Evolutionary conservation across 2,888 invertebrate species (phyloP).

Genomic region (Lomographa bimaculata): DNA sequence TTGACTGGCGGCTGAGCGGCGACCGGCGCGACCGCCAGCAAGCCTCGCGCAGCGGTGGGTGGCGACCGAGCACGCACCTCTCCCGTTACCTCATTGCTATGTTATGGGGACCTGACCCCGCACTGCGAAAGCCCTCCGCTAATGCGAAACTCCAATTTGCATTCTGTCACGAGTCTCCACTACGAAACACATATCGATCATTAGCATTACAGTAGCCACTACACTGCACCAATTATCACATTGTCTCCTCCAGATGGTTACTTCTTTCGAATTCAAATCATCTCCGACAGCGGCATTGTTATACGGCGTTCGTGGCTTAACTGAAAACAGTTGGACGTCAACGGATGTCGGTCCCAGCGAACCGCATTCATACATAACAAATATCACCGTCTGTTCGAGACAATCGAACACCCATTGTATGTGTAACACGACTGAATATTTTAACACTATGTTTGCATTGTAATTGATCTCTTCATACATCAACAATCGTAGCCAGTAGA

Average conservation of each 20-base stretch:
- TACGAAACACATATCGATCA: slow-evolving; percentile 22
- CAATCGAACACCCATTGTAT: slow-evolving; percentile 60
- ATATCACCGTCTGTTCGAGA: slow-evolving; percentile 56
- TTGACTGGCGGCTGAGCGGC: slow-evolving; percentile 71
- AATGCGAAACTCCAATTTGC: slow-evolving; percentile 49
- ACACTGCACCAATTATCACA: slow-evolving; percentile 41
- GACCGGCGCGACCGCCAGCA: slow-evolving; percentile 60
- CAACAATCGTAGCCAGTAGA: slow-evolving; percentile 12
- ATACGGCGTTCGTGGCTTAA: slow-evolving; percentile 56
- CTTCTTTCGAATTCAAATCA: slow-evolving; percentile 58
- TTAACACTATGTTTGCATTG: slow-evolving; percentile 40
- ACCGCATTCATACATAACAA: slow-evolving; percentile 69
- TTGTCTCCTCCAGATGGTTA: slow-evolving; percentile 46
- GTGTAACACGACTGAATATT: slow-evolving; percentile 56
- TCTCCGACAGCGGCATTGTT: slow-evolving; percentile 58
- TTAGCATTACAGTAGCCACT: slow-evolving; percentile 18
- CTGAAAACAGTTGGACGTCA: slow-evolving; percentile 74
- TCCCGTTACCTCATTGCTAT: slow-evolving; percentile 81
- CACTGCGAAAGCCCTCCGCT: slow-evolving; percentile 63
- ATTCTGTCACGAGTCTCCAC: slow-evolving; percentile 34
- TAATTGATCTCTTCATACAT: slow-evolving; percentile 29
- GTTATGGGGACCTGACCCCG: slow-evolving; percentile 76
- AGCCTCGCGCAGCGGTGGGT: slow-evolving; percentile 77
- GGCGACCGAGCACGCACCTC: slow-evolving; percentile 74
- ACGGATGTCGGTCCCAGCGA: slow-evolving; percentile 62